Conservation (phyloP, 2,888 invertebrate species). For the Rhagonycha lutea region DNA sequence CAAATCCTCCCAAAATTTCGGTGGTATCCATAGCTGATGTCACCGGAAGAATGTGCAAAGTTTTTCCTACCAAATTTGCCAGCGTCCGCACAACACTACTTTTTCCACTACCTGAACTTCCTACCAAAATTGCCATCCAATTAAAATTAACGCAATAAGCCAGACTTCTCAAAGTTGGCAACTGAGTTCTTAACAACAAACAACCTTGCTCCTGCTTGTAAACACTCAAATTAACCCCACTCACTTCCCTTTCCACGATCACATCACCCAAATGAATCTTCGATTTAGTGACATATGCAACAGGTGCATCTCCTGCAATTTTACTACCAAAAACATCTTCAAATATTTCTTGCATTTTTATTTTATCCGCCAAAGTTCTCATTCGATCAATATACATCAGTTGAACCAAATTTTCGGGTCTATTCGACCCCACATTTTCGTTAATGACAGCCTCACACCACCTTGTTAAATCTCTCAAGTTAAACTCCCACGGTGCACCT, state of each 20-base stretch:
- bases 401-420: conserved; percentile 68
- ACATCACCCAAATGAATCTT: conserved; percentile 71
- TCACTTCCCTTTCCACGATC: conserved; percentile 47
- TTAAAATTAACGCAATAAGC: conserved; percentile 87
- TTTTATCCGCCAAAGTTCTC: conserved; percentile 77
- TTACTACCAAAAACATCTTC: conserved; percentile 56
- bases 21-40: conserved; percentile 94
- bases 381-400: conserved; percentile 87
- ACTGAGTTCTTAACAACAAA: conserved; percentile 62
- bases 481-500: conserved; percentile 96
- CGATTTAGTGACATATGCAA: conserved; percentile 63
- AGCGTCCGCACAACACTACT: conserved; percentile 76
- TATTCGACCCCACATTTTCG: conserved; percentile 43
- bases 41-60: conserved; percentile 76
- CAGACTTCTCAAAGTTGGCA: conserved; percentile 74
- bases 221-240: conserved; percentile 42
- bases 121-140: conserved; percentile 91
- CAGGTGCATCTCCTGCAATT: conserved; percentile 61
- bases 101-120: conserved; percentile 79
- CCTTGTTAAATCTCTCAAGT: conserved; percentile 90
- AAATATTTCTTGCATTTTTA: conserved; percentile 64
- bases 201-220: conserved; percentile 47
- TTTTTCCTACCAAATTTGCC: conserved; percentile 74
- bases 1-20: conserved; percentile 95
- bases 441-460: conserved; percentile 82